Base-by-base conservation (phyloP, 2,113 vertebrate genomes). In the Festucalex cinctus region DNA sequence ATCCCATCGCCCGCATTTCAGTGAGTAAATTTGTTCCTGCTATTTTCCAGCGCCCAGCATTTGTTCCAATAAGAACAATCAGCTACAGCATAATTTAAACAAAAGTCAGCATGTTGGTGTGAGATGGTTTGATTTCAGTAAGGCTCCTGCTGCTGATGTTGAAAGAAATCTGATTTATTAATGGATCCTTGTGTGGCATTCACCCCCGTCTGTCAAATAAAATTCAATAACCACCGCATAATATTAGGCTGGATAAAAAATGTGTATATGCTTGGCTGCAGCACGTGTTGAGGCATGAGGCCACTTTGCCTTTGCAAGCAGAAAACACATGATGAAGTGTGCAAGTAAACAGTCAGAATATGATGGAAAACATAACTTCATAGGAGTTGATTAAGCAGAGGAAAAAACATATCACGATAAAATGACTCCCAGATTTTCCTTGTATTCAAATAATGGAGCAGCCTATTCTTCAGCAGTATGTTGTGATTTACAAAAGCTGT, bases 381-480 rank as follows among this genome's bases (percentile, higher is more conserved):
- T 74, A 68, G 32, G 49, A 69, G 26, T 44, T 75, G 73, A 88
- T 85, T 84, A 83, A 77, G 65, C 60, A 22, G 57, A 76, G n/a
- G 71, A 44, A 0, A 66, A 78, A 63, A 71, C 69, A 71, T 65
- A 77, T 81, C 82, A 64, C 71, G 71, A 76, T 77, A 72, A 87
- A 87, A 86, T 78, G 76, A 85, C 69, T 83, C 70, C 75, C 81
- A 90, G 85, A 78, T 79, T 79, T 77, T 37, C 65, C 49, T 28
- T 51, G 56, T 62, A 62, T 73, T 73, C 63, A 28, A 64, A 69
- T 65, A 71, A 78, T 76, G 35, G 63, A 22, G 26, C 24, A 17
- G 5, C 54, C 69, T 70, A 62, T 60, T 69, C 77, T 79, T 63
- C 63, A 68, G 64, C 76, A 79, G 73, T 51, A 80, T 61, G 80